Evolutionary conservation across 2,797 vertebrate genomes (phyloP), one percentile per base, ranked within the genome.

Genomic region (Erethizon dorsatum): DNA sequence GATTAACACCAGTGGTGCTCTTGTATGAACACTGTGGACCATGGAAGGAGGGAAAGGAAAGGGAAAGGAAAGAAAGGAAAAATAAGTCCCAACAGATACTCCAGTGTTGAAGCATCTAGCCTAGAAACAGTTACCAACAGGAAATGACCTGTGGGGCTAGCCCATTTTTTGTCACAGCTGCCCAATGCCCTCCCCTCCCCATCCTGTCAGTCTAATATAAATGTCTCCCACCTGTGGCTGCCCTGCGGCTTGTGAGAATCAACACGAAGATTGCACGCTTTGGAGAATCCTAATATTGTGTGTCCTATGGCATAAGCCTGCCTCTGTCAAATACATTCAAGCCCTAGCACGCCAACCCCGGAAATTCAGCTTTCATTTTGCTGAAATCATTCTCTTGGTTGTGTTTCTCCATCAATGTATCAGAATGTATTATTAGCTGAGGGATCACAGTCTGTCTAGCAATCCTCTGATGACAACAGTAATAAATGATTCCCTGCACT

Each of bases 211-310:
- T 7, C 0, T 6, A 52, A 63, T 15, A 1, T 11, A 10, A 80
- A 45, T 31, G 20, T n/a, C 79, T 28, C 37, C 37, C 69, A 13
- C 31, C 88, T 33, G 9, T 9, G 79, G 85, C 69, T 80, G 8
- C 57, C 13, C 31, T 52, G 67, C 37, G 57, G 88, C 63, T 1
- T 6, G 31, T 9, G n/a, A 45, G 56, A 86, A 57, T 52, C 50
- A 41, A 22, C 1, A 31, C 15, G 41, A 59, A 18, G 47, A 41
- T 80, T 0, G 14, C 6, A 6, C 0, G 28, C 5, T 59, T 57
- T 45, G 15, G 37, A 4, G 54, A 4, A n/a, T n/a, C 78, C 37
- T 54, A 2, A 31, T 3, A 41, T 0, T 9, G 4, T 2, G 3
- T 24, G 8, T 41, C 45, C 50, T 14, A 18, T 26, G 28, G 18